phyloP scores from a whole-genome alignment of 2,113 vertebrate species.

The Heptranchias perlo region DNA sequence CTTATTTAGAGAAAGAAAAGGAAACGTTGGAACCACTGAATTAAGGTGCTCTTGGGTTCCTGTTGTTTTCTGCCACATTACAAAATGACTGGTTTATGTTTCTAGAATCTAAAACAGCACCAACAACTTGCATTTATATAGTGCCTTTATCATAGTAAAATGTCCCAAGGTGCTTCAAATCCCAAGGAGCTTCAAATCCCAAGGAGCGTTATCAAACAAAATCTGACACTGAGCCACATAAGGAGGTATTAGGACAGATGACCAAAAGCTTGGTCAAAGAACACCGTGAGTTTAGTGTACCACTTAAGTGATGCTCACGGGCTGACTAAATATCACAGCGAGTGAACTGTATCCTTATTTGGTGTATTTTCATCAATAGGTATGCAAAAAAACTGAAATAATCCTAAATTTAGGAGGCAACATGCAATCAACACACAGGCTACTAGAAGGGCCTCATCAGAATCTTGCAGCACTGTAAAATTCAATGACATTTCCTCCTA shows the following conservation, averaged over 20 bases:
- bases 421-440: neutral
- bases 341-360: neutral
- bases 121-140: no score
- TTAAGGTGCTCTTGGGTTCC: neutral
- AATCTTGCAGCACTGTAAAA: neutral
- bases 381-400: no score
- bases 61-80: neutral
- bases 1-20: neutral
- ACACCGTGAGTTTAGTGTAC: neutral
- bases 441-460: neutral
- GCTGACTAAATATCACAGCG: neutral
- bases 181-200: no score
- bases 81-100: slow-evolving; percentile 14
- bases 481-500: neutral
- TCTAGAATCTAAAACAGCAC: neutral
- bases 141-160: no score
- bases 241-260: no score
- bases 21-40: neutral
- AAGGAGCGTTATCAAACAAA: no score
- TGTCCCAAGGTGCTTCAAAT: no score
- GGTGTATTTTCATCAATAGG: neutral
- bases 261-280: no score
- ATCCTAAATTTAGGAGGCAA: neutral
- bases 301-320: neutral
- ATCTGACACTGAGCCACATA: no score